Conservation (phyloP, 2,888 invertebrate genomes). For the Andrena marginata region DNA sequence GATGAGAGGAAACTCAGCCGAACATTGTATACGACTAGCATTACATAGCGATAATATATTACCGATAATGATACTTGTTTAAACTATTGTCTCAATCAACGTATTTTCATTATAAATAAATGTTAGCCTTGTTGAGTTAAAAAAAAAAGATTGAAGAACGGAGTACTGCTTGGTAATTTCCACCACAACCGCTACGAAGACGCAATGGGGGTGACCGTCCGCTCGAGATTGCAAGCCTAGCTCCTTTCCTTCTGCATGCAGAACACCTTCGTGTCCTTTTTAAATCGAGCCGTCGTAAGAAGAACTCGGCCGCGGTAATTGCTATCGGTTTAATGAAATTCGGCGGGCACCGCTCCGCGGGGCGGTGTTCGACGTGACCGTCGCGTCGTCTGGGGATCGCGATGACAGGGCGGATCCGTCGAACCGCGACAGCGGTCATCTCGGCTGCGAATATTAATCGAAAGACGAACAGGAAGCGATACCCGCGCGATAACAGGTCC, state of each 20-base stretch:
- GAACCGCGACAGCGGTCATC: neutral
- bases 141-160: constrained; percentile 73
- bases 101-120: constrained; percentile 86
- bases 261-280: constrained; percentile 68
- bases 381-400: neutral
- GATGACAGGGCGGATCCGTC: neutral
- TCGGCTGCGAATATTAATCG: constrained; percentile 18
- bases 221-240: constrained; percentile 40
- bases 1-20: constrained; percentile 77
- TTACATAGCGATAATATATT: constrained; percentile 84
- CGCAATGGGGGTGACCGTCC: constrained; percentile 7
- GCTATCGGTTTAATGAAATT: constrained; percentile 55
- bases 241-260: constrained; percentile 59
- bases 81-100: constrained; percentile 85
- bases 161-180: constrained; percentile 52
- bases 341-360: constrained; percentile 7
- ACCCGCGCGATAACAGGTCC: neutral
- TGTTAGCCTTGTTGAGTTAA: constrained; percentile 85
- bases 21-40: constrained; percentile 85
- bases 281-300: constrained; percentile 45
- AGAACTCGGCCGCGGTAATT: constrained; percentile 33
- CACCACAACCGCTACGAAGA: constrained; percentile 42
- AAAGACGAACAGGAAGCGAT: constrained; percentile 5
- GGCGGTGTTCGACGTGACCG: neutral
- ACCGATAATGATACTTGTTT: constrained; percentile 85